phyloP scores from a whole-genome alignment of 1,140 invertebrate species.

The Portunus trituberculatus region DNA sequence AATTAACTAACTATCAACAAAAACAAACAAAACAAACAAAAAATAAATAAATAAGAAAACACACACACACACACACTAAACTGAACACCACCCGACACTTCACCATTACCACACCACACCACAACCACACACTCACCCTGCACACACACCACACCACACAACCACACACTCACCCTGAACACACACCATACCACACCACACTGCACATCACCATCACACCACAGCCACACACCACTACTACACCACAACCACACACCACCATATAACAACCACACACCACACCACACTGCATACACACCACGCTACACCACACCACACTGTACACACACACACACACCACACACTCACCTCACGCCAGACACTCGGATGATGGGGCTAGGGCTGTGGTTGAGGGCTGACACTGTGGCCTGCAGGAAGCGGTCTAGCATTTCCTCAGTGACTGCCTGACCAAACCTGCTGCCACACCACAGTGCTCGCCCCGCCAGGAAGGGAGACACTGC shows the following conservation, averaged over 20 bases:
- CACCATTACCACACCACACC: no score
- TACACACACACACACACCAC: conserved; percentile 26
- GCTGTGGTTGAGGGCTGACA: conserved; percentile 84
- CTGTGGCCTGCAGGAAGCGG: conserved; percentile 85
- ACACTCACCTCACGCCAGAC: conserved; percentile 80
- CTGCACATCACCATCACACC: not conserved
- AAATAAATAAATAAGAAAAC: not conserved
- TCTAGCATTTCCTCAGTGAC: conserved; percentile 83
- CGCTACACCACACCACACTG: not conserved
- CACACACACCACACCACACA: no score
- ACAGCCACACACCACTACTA: not conserved
- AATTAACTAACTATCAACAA: no score
- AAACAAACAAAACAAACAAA: not conserved
- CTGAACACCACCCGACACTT: no score
- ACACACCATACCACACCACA: not conserved
- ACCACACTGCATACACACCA: no score
- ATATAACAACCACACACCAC: no score
- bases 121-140: no score
- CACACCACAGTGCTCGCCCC: conserved; percentile 87
- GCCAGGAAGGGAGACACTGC: conserved; percentile 85
- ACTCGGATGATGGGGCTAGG: conserved; percentile 82
- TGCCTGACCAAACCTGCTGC: conserved; percentile 85
- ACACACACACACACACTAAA: no score
- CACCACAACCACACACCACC: conserved; percentile 80
- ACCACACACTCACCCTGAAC: no score